Conservation (phyloP, 2,888 invertebrate genomes). For the Eudemis profundana region DNA sequence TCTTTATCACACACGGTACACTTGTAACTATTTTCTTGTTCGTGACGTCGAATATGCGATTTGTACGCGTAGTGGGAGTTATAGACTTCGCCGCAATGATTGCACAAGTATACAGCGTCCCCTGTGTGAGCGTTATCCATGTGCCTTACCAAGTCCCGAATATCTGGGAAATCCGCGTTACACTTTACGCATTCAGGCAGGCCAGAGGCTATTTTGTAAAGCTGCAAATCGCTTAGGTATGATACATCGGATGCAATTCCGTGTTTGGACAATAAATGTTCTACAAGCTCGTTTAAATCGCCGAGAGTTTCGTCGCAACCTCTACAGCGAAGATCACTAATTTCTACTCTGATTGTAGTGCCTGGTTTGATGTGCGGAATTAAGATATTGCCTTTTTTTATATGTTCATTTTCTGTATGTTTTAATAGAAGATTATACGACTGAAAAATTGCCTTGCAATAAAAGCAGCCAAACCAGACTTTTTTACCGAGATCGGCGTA, state of each 20-base stretch:
- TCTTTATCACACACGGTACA: constrained; percentile 11
- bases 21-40: constrained; percentile 8
- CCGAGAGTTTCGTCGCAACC: neutral
- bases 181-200: constrained; percentile 1
- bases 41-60: neutral
- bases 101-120: constrained; percentile 9
- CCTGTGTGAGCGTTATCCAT: neutral
- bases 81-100: constrained; percentile 11
- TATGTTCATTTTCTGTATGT: constrained; percentile 7
- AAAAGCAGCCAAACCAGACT: constrained; percentile 1
- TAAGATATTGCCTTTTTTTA: neutral
- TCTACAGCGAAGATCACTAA: constrained; percentile 8
- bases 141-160: neutral
- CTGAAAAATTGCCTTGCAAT: constrained; percentile 6
- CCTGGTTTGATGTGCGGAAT: neutral
- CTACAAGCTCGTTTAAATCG: constrained; percentile 1
- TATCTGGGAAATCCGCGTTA: neutral
- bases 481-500: neutral
- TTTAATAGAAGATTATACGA: neutral
- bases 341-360: constrained; percentile 9
- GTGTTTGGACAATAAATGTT: constrained; percentile 13
- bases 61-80: neutral
- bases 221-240: constrained; percentile 5
- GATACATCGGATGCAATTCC: neutral
- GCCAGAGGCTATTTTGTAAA: neutral